Evolutionary conservation across 2,888 invertebrate genomes (phyloP), one percentile per base, ranked within the genome.

Genomic region (Isotomurus palustris): DNA sequence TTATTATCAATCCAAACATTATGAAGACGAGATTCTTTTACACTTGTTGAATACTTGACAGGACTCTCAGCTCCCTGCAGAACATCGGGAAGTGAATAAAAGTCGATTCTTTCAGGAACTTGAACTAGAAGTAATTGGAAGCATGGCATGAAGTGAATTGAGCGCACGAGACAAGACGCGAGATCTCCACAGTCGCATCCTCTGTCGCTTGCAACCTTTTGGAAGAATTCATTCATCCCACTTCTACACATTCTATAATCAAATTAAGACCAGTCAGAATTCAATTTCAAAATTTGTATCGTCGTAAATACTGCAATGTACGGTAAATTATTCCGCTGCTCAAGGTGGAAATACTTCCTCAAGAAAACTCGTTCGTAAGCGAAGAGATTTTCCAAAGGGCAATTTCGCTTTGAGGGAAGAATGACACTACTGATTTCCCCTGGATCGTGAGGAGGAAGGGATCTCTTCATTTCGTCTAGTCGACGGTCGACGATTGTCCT

Each of bases 141-240:
- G 38, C 58, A 56, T 12, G 38, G 50, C 60, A 67, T 58, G 3
- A 61, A 47, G 41, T 63, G 58, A 24, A 67, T 25, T 1, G 53
- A 53, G 38, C 62, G 38, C 25, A 58, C 50, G 17, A 63, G 36
- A 36, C 67, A 67, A 17, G 56, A 55, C 19, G 58, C 55, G 8
- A 58, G 21, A 12, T 55, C 56, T 2, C 21, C 21, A 48, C 67
- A 67, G 21, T 64, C 64, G 40, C 67, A 67, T 19, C 59, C 54
- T 48, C 62, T 21, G 22, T 45, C 48, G 22, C 50, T 52, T 29
- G n/a, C n/a, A n/a, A n/a, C 48, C 35, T 41, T 36, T 38, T 51
- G 53, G 35, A 22, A 45, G 21, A 14, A 60, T 45, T n/a, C 53
- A 53, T 21, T 27, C 48, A 12, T 56, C 55, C 2, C 38, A 44